These are phyloP conservation scores for Athene noctua DNA, from an alignment of 2,113 vertebrate genomes.

Conservation along the genomic window DNA sequence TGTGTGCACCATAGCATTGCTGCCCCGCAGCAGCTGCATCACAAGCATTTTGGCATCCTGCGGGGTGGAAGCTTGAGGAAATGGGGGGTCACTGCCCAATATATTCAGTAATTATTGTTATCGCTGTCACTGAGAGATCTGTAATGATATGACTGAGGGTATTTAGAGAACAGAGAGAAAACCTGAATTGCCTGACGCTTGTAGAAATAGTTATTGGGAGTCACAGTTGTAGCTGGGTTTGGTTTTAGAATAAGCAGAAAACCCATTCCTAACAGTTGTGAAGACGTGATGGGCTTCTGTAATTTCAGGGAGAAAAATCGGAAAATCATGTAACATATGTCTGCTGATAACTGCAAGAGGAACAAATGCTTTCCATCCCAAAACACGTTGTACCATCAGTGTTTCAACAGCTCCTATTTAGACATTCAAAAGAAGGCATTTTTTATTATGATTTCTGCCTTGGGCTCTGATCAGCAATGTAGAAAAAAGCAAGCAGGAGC, in stretches of 20 bases:
- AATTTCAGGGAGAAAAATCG: constrained; percentile 33
- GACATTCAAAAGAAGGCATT: constrained; percentile 52
- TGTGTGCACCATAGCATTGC: background rate
- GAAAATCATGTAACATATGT: constrained; percentile 55
- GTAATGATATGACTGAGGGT: background rate
- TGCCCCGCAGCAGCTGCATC: background rate
- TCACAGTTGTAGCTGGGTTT: background rate
- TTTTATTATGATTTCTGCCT: constrained; percentile 70
- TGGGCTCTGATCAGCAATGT: constrained; percentile 59
- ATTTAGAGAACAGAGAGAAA: background rate
- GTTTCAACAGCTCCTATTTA: constrained; percentile 73
- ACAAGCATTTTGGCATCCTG: background rate
- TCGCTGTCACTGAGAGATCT: background rate
- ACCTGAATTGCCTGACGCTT: background rate
- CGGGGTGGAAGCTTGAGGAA: background rate
- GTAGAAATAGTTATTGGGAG: background rate
- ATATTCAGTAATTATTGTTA: background rate
- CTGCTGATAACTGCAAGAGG: constrained; percentile 70
- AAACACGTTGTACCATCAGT: constrained; percentile 65
- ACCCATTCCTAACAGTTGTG: background rate
- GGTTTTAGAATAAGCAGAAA: constrained; percentile 18
- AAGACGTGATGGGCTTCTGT: background rate
- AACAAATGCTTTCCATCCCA: constrained; percentile 73
- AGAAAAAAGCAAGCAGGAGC: constrained; percentile 34
- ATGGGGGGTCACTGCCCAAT: background rate